Conservation (phyloP, 2,888 invertebrate species). For the Byasa hedistus region DNA sequence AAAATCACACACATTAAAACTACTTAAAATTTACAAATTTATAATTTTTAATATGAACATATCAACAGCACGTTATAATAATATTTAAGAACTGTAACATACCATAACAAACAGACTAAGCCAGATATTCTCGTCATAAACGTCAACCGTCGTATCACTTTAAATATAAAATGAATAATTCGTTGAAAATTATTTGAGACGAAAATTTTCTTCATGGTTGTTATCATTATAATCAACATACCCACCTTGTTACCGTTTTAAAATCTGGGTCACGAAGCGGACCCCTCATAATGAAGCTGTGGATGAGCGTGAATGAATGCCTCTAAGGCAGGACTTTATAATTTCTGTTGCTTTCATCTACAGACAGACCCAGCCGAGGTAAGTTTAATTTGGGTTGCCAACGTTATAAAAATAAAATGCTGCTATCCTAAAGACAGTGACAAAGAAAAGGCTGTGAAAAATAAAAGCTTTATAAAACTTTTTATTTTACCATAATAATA, state of each 20-base stretch:
- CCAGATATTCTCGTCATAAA: no score
- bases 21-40: no score
- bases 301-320: constrained; percentile 21
- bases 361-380: constrained; percentile 9
- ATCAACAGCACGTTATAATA: no score
- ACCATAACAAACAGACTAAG: no score
- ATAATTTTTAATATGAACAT: no score
- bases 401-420: not conserved
- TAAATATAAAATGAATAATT: no score
- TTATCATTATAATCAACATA: constrained; percentile 7
- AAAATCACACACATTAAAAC: no score
- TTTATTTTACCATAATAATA: no score
- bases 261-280: constrained; percentile 21
- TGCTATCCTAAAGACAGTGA: not conserved
- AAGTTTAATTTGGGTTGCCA: constrained; percentile 15
- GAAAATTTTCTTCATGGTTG: not conserved
- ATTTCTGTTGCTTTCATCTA: constrained; percentile 23
- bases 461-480: no score
- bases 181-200: not conserved
- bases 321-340: constrained; percentile 22
- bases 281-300: constrained; percentile 16
- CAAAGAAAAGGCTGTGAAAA: not conserved
- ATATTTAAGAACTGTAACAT: no score
- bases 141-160: no score
- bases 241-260: constrained; percentile 13